Evolutionary conservation across 30 jellyfish, hydroid and myxozoan genomes (phyloP).

Genomic region (Pelagia noctiluca): DNA sequence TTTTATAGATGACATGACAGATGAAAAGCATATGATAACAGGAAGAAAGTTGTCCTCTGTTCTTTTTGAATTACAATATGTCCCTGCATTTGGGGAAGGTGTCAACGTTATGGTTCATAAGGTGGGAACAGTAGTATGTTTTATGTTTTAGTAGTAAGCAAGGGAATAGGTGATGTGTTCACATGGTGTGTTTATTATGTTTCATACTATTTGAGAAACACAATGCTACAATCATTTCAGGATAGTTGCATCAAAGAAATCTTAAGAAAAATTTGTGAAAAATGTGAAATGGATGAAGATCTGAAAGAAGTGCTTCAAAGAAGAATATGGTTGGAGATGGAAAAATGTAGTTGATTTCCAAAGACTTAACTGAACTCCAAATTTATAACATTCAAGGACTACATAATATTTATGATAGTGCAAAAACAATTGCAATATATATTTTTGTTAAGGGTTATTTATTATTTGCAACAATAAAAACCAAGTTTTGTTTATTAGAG

Average conservation of each 20-base stretch:
- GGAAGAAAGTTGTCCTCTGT: background rate
- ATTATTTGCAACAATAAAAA: no score
- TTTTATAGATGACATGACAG: background rate
- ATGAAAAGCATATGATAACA: background rate
- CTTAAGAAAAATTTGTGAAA: conserved; percentile 16
- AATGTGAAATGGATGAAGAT: conserved; percentile 6
- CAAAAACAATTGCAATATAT: no score
- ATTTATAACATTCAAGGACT: no score
- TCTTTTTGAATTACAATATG: conserved; percentile 37
- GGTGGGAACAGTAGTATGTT: background rate
- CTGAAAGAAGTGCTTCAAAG: conserved; percentile 45
- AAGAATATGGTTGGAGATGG: no score
- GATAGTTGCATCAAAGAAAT: conserved; percentile 19
- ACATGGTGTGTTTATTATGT: background rate
- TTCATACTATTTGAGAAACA: background rate
- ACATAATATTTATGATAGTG: no score
- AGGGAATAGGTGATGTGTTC: background rate
- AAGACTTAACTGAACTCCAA: no score
- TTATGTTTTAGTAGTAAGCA: background rate
- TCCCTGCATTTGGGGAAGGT: conserved; percentile 24
- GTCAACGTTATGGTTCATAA: conserved; percentile 8
- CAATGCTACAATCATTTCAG: conserved; percentile 3
- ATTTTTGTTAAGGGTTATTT: no score
- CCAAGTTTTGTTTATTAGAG: no score
- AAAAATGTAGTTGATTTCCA: no score